Base-by-base conservation (phyloP, 2,888 invertebrate species). In the Platycheirus albimanus region DNA sequence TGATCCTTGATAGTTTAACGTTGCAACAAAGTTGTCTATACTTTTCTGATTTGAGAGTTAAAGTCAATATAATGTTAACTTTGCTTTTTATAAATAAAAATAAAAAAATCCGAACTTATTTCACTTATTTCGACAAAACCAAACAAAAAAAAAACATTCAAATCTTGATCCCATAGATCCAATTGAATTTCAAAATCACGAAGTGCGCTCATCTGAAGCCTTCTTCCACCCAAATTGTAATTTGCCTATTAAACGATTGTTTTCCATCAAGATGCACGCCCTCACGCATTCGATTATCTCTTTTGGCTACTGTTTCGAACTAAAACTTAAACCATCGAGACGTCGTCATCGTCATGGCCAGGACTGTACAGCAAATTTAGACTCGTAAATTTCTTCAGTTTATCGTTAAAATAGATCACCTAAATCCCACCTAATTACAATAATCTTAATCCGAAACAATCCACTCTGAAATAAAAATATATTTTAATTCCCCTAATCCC, bases 381-480 rank as follows among this genome's bases (percentile, higher is more conserved):
- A 61, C 52, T 71, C 71, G 66, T 76, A 81, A 81, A 76, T 71
- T 77, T 56, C n/a, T 33, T 63, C 38, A 13, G 43, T 51, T 83
- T 78, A 83, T 83, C 83, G 43, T 24, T 13, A 63, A 78, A 78
- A 83, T 77, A 78, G 77, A 83, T 83, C 83, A 78, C 72, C 78
- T 47, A 69, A 83, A 78, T 78, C 69, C 78, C 72, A 74, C 78
- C 83, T 78, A 83, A 83, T 83, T 83, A 83, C 83, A 78, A 83
- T 78, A 83, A 78, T 83, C 61, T 52, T 67, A 67, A 69, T 71
- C 49, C 49, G n/a, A 67, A 67, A 61, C 51, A 74, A 75, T 69
- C 49, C 33, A 3, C n/a, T 28, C 36, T 54, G 30, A 76, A 76
- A 52, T 63, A 75, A 75, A 80, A 54, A 64, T 63, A 70, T 70